Conservation (phyloP, 2,888 invertebrate species). For the Prosopocoilus inquinatus region DNA sequence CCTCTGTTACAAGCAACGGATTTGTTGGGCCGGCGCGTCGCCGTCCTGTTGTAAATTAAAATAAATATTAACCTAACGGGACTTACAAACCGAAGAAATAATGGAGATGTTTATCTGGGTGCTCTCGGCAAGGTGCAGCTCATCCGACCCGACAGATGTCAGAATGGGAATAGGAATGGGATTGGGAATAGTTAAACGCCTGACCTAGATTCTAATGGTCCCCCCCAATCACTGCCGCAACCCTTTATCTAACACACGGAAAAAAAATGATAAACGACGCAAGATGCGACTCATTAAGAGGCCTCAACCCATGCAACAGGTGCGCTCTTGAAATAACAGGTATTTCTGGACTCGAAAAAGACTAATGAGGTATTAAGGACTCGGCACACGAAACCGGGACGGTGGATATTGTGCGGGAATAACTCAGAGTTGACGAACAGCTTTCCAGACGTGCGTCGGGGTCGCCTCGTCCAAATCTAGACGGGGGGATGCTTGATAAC, state of each 20-base stretch:
- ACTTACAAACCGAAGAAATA: not conserved
- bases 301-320: too few relatives aligned
- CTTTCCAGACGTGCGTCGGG: too few relatives aligned
- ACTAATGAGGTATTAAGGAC: too few relatives aligned
- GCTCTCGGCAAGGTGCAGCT: not conserved
- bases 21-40: not conserved
- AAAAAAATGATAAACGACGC: not conserved
- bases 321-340: too few relatives aligned
- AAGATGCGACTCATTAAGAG: not conserved
- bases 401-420: too few relatives aligned
- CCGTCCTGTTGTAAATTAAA: not conserved
- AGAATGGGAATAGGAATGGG: too few relatives aligned
- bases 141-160: not conserved
- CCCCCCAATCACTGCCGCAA: not conserved
- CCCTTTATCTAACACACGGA: not conserved
- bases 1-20: not conserved
- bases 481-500: too few relatives aligned
- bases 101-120: not conserved
- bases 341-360: too few relatives aligned
- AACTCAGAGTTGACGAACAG: too few relatives aligned
- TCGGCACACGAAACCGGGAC: too few relatives aligned
- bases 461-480: too few relatives aligned
- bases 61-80: not conserved
- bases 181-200: not conserved
- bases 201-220: slow-evolving; percentile 2